A percentile compares a stretch with the other conserved stretches of the same genome.
phyloP scores from a whole-genome alignment of 2,797 vertebrate species.

The Notolabrus celidotus region DNA sequence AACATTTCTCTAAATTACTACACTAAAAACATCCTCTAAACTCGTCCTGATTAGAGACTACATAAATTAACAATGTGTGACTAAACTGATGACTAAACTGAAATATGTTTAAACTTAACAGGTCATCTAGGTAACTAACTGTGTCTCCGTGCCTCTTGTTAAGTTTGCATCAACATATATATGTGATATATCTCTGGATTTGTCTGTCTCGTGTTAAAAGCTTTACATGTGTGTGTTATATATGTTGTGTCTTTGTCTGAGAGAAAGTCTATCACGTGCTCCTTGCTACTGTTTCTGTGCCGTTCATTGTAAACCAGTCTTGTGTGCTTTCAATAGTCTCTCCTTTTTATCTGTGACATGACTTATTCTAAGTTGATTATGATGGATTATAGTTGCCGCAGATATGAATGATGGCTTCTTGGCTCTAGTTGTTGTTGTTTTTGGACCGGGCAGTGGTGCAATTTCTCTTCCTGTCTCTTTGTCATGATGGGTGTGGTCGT shows the following conservation, averaged over 20 bases:
- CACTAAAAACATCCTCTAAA: constrained; percentile 42
- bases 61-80: constrained; percentile 10
- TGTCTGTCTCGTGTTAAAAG: constrained; percentile 58
- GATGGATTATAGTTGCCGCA: constrained; percentile 25
- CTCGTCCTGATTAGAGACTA: neutral
- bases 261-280: constrained; percentile 54
- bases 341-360: constrained; percentile 15
- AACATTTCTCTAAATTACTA: neutral
- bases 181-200: constrained; percentile 65
- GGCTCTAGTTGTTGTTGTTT: constrained; percentile 53
- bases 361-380: neutral
- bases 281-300: constrained; percentile 56
- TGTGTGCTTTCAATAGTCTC: neutral
- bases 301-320: neutral
- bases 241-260: constrained; percentile 59
- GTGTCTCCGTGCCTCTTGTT: constrained; percentile 69
- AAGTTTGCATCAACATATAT: constrained; percentile 71
- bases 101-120: constrained; percentile 39
- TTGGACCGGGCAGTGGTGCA: constrained; percentile 56
- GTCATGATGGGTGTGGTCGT: constrained; percentile 71
- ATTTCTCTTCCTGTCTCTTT: constrained; percentile 44
- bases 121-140: constrained; percentile 77
- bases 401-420: constrained; percentile 32
- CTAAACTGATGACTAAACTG: constrained; percentile 14
- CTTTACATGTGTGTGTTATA: constrained; percentile 57